Percentiles rank a stretch among this genome's conserved stretches.
These are phyloP conservation scores for Brachirus orientalis DNA, from an alignment of 2,113 vertebrate species.

Conservation along the genomic window DNA sequence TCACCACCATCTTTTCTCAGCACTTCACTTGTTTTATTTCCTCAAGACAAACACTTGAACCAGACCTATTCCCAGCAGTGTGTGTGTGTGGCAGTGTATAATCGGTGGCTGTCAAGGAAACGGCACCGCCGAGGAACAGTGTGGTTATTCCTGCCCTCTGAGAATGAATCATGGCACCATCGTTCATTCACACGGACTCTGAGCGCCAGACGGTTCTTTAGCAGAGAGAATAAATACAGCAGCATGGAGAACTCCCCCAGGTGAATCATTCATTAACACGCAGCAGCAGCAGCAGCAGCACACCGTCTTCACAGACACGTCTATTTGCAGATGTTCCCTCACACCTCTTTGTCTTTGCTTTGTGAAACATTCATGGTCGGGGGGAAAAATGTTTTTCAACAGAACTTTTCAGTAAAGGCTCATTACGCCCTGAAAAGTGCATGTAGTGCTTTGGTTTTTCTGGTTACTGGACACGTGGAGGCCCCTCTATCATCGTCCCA, in stretches of 20 bases:
- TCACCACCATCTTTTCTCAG: too few relatives aligned
- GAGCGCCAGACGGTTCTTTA: slow-evolving; percentile 33
- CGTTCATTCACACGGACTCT: slow-evolving; percentile 27
- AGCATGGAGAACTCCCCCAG: slow-evolving; percentile 24
- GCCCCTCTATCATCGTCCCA: slow-evolving; percentile 2
- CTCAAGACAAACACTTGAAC: too few relatives aligned
- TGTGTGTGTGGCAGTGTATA: background rate
- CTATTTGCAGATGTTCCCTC: slow-evolving; percentile 53
- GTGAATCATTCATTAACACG: slow-evolving; percentile 48
- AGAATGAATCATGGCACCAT: slow-evolving; percentile 25
- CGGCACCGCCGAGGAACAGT: background rate
- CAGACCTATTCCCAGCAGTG: too few relatives aligned
- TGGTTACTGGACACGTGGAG: background rate
- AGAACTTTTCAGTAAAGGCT: slow-evolving; percentile 23
- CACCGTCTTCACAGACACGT: slow-evolving; percentile 39
- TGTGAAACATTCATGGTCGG: slow-evolving; percentile 53
- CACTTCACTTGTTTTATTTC: background rate
- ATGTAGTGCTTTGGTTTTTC: background rate
- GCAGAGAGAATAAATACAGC: slow-evolving; percentile 43
- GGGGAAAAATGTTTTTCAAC: slow-evolving; percentile 41
- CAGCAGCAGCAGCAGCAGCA: slow-evolving; percentile 9
- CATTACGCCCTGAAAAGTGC: background rate
- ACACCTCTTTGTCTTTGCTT: slow-evolving; percentile 49
- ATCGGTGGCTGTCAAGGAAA: background rate
- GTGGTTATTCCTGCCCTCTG: slow-evolving; percentile 30